Percentiles rank a stretch among this genome's conserved stretches.
Conservation (phyloP, 1,140 invertebrate genomes). For the Ridgeia piscesae region DNA sequence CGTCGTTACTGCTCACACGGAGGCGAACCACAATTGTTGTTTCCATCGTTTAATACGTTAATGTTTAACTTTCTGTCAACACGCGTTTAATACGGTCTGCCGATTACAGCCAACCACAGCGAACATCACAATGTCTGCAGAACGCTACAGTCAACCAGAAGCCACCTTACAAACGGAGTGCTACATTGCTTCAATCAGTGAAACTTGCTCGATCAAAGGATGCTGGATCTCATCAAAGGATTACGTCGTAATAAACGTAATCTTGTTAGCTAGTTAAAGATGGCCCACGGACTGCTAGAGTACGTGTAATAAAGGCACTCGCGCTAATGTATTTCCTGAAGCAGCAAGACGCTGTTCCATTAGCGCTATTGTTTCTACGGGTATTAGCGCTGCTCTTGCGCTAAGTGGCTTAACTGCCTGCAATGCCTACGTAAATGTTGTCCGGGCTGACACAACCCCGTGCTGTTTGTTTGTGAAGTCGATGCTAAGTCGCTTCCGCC, state of each 20-base stretch:
- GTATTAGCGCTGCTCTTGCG: neutral
- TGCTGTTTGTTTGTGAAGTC: neutral
- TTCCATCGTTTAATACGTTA: neutral
- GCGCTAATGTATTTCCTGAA: neutral
- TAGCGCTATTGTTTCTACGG: neutral
- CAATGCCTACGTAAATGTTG: neutral
- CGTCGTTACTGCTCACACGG: neutral
- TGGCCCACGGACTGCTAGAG: neutral
- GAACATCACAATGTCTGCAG: neutral
- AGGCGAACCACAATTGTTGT: neutral
- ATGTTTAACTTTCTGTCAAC: neutral
- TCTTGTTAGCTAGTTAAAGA: neutral
- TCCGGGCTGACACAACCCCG: neutral
- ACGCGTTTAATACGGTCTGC: neutral
- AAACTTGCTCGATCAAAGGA: neutral
- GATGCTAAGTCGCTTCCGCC: neutral
- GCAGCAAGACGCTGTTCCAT: neutral
- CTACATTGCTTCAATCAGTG: neutral
- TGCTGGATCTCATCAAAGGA: neutral
- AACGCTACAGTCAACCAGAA: neutral
- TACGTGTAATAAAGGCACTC: neutral
- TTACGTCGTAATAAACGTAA: neutral
- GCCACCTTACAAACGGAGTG: neutral
- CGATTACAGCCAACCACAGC: neutral
- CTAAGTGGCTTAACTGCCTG: neutral